phyloP scores from a whole-genome alignment of 2,797 vertebrate genomes.

The Falco biarmicus region DNA sequence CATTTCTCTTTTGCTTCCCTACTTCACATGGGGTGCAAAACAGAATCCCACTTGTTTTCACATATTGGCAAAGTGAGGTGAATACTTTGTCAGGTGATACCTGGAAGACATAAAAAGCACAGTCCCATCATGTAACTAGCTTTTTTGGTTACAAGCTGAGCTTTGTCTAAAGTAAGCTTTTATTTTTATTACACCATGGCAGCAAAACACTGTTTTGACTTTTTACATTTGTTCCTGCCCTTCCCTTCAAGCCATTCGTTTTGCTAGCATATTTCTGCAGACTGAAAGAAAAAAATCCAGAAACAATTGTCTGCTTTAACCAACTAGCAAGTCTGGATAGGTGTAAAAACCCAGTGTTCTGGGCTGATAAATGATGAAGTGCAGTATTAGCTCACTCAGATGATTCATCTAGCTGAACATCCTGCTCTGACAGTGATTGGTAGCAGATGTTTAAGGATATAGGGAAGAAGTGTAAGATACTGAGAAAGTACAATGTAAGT shows the following conservation, averaged over 20 bases:
- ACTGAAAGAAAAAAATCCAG: background rate
- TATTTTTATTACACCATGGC: background rate
- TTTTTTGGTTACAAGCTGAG: background rate
- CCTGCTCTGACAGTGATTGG: background rate
- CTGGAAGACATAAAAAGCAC: background rate
- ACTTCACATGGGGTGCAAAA: background rate
- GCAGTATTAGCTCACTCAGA: background rate
- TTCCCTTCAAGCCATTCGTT: background rate
- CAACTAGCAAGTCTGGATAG: background rate
- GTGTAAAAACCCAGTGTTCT: background rate
- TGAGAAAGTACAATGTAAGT: background rate
- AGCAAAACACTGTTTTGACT: background rate
- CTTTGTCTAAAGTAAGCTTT: background rate
- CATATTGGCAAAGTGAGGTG: background rate
- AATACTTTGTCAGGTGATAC: background rate
- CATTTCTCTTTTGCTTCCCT: background rate
- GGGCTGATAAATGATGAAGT: conserved; percentile 12
- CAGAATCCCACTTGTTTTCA: background rate
- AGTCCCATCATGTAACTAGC: background rate
- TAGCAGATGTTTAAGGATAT: background rate
- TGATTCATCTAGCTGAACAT: background rate
- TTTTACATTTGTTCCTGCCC: background rate
- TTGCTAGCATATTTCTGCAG: background rate
- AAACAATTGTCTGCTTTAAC: background rate
- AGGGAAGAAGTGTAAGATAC: background rate